phyloP scores from a whole-genome alignment of 2,888 invertebrate genomes.

The Caenorhabditis zanzibari region DNA sequence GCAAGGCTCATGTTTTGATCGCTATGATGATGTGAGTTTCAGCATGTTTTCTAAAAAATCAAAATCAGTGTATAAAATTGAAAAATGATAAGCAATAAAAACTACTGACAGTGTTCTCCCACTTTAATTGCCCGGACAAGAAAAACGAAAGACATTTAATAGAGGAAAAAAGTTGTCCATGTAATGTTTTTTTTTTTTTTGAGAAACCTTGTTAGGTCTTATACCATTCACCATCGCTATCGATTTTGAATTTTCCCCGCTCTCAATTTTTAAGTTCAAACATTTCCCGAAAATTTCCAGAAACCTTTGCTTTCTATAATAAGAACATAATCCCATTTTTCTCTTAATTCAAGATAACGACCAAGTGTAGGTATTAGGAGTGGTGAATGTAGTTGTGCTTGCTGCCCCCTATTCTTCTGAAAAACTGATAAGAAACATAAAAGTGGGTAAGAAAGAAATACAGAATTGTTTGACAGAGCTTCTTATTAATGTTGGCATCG shows the following conservation, averaged over 20 bases:
- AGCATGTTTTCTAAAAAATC: background rate
- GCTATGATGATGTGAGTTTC: slow-evolving; percentile 91
- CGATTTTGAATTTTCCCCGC: background rate
- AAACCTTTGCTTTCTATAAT: slow-evolving; percentile 3
- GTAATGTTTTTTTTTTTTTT: background rate
- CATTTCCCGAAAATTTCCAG: slow-evolving; percentile 14
- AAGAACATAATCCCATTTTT: slow-evolving; percentile 27
- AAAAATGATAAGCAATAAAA: slow-evolving; percentile 30
- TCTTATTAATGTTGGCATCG: background rate
- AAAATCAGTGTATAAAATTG: too few relatives aligned
- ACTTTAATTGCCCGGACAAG: slow-evolving; percentile 31
- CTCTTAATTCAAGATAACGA: background rate
- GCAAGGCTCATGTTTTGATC: slow-evolving; percentile 93
- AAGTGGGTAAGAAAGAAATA: background rate
- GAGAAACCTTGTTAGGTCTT: background rate
- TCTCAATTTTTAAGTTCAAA: background rate
- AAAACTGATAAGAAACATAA: slow-evolving; percentile 30
- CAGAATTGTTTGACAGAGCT: background rate
- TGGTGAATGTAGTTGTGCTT: slow-evolving; percentile 7
- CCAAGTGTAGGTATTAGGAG: slow-evolving; percentile 24
- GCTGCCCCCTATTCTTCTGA: slow-evolving; percentile 31
- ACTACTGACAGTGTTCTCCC: slow-evolving; percentile 3
- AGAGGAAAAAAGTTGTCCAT: slow-evolving; percentile 1
- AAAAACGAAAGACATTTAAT: background rate
- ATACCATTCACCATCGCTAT: background rate